Percentiles rank a stretch among this genome's conserved stretches.
Evolutionary conservation across 2,113 vertebrate species (phyloP).

Genomic region (Carassius auratus): DNA sequence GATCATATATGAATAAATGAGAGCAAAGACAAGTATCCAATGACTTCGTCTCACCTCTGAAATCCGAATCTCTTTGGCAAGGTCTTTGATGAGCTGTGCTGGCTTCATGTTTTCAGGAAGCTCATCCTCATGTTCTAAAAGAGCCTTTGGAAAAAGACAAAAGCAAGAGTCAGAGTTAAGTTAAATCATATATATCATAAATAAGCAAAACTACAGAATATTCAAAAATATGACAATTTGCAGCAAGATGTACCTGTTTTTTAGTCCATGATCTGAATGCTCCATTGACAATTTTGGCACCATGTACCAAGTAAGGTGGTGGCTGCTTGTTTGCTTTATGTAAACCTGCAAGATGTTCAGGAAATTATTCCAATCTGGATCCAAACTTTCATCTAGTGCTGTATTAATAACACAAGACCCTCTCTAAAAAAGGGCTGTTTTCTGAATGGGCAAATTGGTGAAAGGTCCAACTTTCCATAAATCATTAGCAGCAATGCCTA

Average conservation of each 20-base stretch:
- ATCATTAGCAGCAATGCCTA: slow-evolving; percentile 25
- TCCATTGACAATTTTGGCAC: slow-evolving; percentile 98
- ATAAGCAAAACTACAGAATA: neutral
- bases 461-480: slow-evolving; percentile 32
- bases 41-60: slow-evolving; percentile 83
- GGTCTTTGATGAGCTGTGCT: slow-evolving; percentile 97
- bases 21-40: neutral
- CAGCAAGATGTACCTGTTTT: slow-evolving; percentile 83
- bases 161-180: neutral
- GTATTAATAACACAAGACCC: neutral
- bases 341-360: slow-evolving; percentile 78
- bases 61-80: slow-evolving; percentile 97
- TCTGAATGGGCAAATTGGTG: slow-evolving; percentile 21
- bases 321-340: slow-evolving; percentile 96
- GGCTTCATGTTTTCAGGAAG: slow-evolving; percentile 98
- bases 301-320: slow-evolving; percentile 89
- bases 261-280: slow-evolving; percentile 98
- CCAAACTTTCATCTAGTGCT: neutral
- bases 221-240: neutral
- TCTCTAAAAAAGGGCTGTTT: neutral
- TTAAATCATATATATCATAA: neutral
- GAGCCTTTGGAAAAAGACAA: slow-evolving; percentile 77
- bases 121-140: slow-evolving; percentile 96
- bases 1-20: neutral
- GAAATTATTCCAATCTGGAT: neutral